These are phyloP conservation scores for Pan paniscus DNA, from an alignment of 2,113 vertebrate species.

Conservation along the genomic window DNA sequence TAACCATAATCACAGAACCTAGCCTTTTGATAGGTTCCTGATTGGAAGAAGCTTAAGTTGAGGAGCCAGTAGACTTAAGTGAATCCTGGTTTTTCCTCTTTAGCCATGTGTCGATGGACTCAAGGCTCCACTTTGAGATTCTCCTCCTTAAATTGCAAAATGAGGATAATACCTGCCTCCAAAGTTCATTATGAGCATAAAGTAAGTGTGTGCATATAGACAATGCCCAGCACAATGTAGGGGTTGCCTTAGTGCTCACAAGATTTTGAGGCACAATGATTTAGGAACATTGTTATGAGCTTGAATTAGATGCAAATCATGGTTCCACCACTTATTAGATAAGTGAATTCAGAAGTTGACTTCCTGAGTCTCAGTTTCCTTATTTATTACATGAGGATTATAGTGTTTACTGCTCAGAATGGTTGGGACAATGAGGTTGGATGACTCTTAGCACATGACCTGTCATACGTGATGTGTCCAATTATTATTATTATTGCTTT, in stretches of 20 bases:
- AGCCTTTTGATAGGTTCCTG: not conserved
- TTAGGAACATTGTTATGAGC: not conserved
- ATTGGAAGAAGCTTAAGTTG: too few relatives aligned
- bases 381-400: not conserved
- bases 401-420: not conserved
- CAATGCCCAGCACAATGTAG: rapidly evolving
- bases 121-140: not conserved
- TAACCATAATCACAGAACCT: not conserved
- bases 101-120: not conserved
- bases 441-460: not conserved
- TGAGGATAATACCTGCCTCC: not conserved
- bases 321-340: not conserved
- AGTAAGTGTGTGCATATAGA: not conserved
- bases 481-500: not conserved
- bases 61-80: not conserved
- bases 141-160: not conserved
- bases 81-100: not conserved
- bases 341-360: not conserved
- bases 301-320: not conserved
- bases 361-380: not conserved
- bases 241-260: not conserved
- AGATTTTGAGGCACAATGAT: not conserved
- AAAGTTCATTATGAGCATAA: not conserved
- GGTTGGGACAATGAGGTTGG: not conserved
- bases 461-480: not conserved